These are phyloP conservation scores for Distichodus sexfasciatus DNA, from an alignment of 2,797 vertebrate species.

Conservation along the genomic window DNA sequence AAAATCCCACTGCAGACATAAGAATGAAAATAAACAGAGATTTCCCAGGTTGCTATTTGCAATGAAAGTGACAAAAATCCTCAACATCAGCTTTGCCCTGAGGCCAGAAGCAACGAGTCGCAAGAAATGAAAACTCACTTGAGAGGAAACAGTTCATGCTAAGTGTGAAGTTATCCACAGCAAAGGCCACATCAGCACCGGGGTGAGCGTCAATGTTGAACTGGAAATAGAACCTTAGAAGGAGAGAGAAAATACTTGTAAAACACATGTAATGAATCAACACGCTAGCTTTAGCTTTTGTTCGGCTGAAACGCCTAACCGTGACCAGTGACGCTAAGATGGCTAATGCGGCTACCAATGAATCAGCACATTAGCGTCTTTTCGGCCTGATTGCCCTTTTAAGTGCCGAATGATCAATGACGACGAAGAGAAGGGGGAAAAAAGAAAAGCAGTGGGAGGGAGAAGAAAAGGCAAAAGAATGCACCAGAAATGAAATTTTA, in stretches of 20 bases:
- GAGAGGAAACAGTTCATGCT: constrained; percentile 96
- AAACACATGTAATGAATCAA: no score
- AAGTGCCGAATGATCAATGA: constrained; percentile 13
- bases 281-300: no score
- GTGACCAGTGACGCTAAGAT: no score
- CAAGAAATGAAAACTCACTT: constrained; percentile 78
- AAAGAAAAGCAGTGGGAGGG: not conserved
- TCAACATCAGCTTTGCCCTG: not conserved
- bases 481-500: constrained; percentile 57
- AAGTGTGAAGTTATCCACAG: constrained; percentile 92
- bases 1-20: not conserved
- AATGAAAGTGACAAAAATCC: not conserved
- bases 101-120: not conserved
- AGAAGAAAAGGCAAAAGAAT: constrained; percentile 5
- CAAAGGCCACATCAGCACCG: constrained; percentile 81
- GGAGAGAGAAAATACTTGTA: not conserved
- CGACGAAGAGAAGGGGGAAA: not conserved
- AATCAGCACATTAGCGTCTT: no score
- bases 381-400: no score
- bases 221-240: constrained; percentile 93
- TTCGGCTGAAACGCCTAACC: no score
- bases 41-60: not conserved
- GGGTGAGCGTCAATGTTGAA: constrained; percentile 82
- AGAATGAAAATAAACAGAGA: not conserved
- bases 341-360: no score